phyloP scores from a whole-genome alignment of 1,140 invertebrate species.

The Metaphire vulgaris region DNA sequence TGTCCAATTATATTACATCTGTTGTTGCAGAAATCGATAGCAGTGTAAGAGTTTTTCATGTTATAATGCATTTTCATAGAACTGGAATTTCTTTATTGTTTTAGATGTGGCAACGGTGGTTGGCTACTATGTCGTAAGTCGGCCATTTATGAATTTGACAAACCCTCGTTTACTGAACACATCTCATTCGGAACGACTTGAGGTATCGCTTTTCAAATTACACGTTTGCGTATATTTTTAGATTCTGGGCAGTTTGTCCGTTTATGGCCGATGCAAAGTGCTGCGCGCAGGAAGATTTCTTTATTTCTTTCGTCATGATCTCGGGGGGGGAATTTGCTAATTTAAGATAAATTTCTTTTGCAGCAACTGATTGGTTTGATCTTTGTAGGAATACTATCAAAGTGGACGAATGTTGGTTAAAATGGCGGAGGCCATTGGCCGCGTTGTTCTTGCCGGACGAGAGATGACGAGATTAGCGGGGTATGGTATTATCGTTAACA shows the following conservation, averaged over 20 bases:
- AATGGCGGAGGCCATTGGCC: slow-evolving; percentile 90
- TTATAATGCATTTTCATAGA: no score
- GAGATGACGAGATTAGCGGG: slow-evolving; percentile 89
- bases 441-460: slow-evolving; percentile 82
- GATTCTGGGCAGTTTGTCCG: no score
- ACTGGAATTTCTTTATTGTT: no score
- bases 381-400: slow-evolving; percentile 83
- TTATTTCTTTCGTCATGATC: not conserved
- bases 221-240: no score
- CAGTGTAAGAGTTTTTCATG: no score
- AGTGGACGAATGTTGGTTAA: slow-evolving; percentile 94
- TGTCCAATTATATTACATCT: no score
- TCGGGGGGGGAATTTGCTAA: no score
- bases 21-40: no score
- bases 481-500: slow-evolving; percentile 35
- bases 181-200: slow-evolving; percentile 63
- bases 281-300: not conserved
- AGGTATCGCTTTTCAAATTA: no score
- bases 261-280: no score
- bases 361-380: no score
- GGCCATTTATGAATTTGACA: slow-evolving; percentile 75
- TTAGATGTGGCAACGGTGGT: slow-evolving; percentile 90
- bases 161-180: slow-evolving; percentile 48
- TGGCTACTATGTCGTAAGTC: slow-evolving; percentile 88
- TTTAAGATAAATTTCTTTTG: no score